Evolutionary conservation across 2,113 vertebrate genomes (phyloP), one percentile per base, ranked within the genome.

Genomic region (Fukomys damarensis): DNA sequence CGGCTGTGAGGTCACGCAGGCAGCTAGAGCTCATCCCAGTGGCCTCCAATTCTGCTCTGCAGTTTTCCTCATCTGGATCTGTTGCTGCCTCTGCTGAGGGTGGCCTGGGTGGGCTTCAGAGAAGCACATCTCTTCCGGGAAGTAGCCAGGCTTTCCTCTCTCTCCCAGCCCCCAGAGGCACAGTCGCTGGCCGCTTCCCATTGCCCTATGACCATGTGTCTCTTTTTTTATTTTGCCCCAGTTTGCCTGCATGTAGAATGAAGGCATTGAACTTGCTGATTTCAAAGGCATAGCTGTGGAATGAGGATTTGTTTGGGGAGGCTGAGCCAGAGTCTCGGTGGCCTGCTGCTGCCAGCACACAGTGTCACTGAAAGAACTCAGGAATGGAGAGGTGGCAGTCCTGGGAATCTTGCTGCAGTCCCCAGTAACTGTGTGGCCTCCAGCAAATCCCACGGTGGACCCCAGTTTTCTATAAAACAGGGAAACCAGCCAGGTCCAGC

Each of bases 111-210:
- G n/a, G 32, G 32, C 28, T 79, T 96, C 59, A 58, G 58, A 38
- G 81, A 52, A 89, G 68, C 54, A 54, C 12, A 24, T 80, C 68
- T 89, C 83, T 79, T 80, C 80, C 87, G 46, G 88, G 91, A 94
- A 93, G 74, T 35, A 28, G 35, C 14, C 86, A 13, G 4, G 52
- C 81, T 63, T 68, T 20, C 26, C 5, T 46, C 43, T 7, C 22
- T 13, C 14, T 20, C 46, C 38, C 43, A 28, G 28, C 3, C 35
- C 72, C 49, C 41, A 20, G 46, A 88, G 61, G n/a, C 41, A 1
- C 0, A 14, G 66, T 26, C 26, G 9, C 65, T 46, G 54, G 35
- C 24, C 56, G 59, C 52, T 80, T 58, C 28, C 72, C 28, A 2
- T 38, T 46, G 26, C 72, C 41, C 24, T 26, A 5, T 14, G 10